Base-by-base conservation (phyloP, 2,888 invertebrate genomes). In the Eupeodes luniger region DNA sequence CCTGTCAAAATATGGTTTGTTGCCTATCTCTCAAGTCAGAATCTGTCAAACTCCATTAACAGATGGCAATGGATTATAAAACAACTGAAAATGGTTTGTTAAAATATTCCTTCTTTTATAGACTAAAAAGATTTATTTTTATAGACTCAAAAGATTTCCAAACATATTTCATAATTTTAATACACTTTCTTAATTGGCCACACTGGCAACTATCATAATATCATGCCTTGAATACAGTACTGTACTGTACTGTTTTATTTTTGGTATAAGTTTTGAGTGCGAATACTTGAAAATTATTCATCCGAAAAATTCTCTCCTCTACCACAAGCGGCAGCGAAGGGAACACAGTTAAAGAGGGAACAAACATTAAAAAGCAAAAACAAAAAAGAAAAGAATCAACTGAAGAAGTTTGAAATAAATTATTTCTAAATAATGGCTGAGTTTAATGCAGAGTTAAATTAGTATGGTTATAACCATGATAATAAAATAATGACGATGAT, bases 401-500 rank as follows among this genome's bases (percentile, higher is more conserved):
- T 62, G 62, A 84, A 87, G 72, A 67, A 59, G 72, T 59, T 78
- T 64, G 51, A 77, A 85, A 67, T 59, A 81, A 57, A 77, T 84
- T 80, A 70, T 64, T 53, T 72, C 79, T 53, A 81, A 27, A 61
- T 85, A 84, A 81, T 88, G 85, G 75, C 51, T 78, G 85, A 75
- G 81, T 88, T 78, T 53, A 49, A 84, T 88, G 81, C 57, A n/a
- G 9, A 44, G 72, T 27, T 78, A 81, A 70, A 76, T 81, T 81
- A 72, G 74, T 55, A 78, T 85, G 57, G 74, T 83, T 84, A 69
- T 80, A 69, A 84, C 77, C 77, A 77, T 51, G 69, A 76, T 72
- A 72, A 80, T 66, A 72, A 72, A 64, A 79, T 76, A 59, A 83
- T 70, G 72, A 75, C 72, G 80, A 87, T 51, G 57, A 40, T 10